A percentile compares a stretch with the other conserved stretches of the same genome.
Evolutionary conservation across 1,140 invertebrate genomes (phyloP).

Genomic region (Drosophila funebris): DNA sequence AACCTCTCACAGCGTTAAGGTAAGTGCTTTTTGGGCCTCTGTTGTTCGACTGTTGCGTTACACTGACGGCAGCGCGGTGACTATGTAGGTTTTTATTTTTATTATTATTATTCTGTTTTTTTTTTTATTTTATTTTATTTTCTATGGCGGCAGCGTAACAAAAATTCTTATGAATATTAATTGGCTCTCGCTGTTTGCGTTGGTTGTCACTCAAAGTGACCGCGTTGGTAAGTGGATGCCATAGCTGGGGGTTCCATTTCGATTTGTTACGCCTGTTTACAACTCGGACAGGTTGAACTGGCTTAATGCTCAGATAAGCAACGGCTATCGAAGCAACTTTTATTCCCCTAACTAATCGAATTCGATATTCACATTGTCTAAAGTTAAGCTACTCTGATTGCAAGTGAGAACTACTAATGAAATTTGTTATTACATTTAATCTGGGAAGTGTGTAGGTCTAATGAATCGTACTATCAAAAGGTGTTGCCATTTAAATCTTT

Average conservation of each 20-base stretch:
- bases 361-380: background rate
- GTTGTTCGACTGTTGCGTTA: conserved; percentile 26
- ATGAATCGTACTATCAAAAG: no score
- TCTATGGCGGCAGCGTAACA: conserved; percentile 39
- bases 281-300: conserved; percentile 29
- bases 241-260: conserved; percentile 26
- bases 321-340: background rate
- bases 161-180: conserved; percentile 64
- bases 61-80: conserved; percentile 31
- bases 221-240: conserved; percentile 39
- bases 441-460: no score
- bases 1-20: conserved; percentile 6
- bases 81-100: conserved; percentile 47
- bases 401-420: no score
- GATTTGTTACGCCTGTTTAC: conserved; percentile 34
- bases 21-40: conserved; percentile 44
- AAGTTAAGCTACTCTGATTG: no score
- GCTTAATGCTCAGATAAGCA: conserved; percentile 17
- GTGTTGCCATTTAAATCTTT: background rate
- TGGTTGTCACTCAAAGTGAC: conserved; percentile 43
- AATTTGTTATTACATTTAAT: no score
- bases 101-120: conserved; percentile 34
- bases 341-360: background rate
- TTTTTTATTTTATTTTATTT: conserved; percentile 1
- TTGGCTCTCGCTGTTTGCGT: conserved; percentile 45